These are phyloP conservation scores for Varanus komodoensis DNA, from an alignment of 2,113 vertebrate genomes.

Conservation along the genomic window DNA sequence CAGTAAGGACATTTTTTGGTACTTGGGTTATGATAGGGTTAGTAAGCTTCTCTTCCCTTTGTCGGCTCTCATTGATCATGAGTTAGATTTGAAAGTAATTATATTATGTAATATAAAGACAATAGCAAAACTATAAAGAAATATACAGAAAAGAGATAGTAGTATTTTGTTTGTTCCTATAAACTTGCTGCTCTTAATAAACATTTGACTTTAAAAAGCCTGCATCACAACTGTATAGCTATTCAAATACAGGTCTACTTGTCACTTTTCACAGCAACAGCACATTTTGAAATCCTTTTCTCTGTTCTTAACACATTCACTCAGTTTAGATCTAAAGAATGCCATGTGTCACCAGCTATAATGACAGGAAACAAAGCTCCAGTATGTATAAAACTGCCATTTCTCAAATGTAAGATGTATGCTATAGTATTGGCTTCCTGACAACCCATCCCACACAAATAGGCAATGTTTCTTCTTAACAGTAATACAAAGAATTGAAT, in stretches of 20 bases:
- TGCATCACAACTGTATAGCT: neutral
- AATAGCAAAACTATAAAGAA: slow-evolving; percentile 36
- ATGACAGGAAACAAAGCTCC: slow-evolving; percentile 16
- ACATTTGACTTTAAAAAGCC: neutral
- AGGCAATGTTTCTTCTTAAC: neutral
- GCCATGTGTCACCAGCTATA: slow-evolving; percentile 29
- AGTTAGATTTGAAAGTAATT: neutral
- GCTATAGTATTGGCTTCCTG: neutral
- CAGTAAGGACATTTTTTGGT: slow-evolving; percentile 1
- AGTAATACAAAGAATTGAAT: neutral
- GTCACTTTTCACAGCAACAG: neutral
- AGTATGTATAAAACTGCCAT: slow-evolving; percentile 19
- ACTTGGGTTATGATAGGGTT: slow-evolving; percentile 37
- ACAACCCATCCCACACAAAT: neutral
- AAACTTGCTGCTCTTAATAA: neutral
- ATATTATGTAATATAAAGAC: slow-evolving; percentile 37
- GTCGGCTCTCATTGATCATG: neutral
- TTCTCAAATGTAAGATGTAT: slow-evolving; percentile 26
- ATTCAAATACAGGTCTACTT: neutral
- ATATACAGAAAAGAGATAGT: neutral
- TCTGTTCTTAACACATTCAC: neutral
- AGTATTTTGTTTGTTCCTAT: slow-evolving; percentile 2
- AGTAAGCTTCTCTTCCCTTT: slow-evolving; percentile 33
- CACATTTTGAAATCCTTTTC: neutral
- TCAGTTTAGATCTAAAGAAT: slow-evolving; percentile 7